Evolutionary conservation across 2,113 vertebrate species (phyloP).

Genomic region (Gila orcuttii): DNA sequence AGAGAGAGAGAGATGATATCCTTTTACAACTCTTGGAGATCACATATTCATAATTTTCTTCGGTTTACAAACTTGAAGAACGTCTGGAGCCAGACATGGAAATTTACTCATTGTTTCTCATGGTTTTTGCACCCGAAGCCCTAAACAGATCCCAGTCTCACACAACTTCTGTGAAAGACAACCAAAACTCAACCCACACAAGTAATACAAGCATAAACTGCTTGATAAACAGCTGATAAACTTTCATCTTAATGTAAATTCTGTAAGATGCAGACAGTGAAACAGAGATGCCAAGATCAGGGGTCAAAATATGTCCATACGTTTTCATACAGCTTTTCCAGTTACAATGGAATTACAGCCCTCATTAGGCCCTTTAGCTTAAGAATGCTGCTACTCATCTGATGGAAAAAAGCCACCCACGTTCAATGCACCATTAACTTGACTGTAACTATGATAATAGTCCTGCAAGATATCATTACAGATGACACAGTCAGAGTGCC

Average conservation of each 20-base stretch:
- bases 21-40: neutral
- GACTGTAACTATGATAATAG: slow-evolving; percentile 28
- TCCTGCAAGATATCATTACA: slow-evolving; percentile 18
- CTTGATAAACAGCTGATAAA: neutral
- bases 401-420: slow-evolving; percentile 16
- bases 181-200: slow-evolving; percentile 2
- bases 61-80: neutral
- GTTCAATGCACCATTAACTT: neutral
- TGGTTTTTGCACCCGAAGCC: slow-evolving; percentile 29
- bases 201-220: neutral
- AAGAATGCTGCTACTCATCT: neutral
- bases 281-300: neutral
- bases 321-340: neutral
- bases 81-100: slow-evolving; percentile 1
- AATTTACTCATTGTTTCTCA: neutral
- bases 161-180: neutral
- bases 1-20: no score
- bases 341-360: neutral
- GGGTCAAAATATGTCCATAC: neutral
- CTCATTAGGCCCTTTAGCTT: neutral
- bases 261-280: neutral
- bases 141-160: neutral
- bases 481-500: neutral
- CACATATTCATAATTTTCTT: neutral
- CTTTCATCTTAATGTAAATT: neutral